These are phyloP conservation scores for Anthopleura sola DNA, from an alignment of 64 coral and sea anemone genomes.

Conservation along the genomic window DNA sequence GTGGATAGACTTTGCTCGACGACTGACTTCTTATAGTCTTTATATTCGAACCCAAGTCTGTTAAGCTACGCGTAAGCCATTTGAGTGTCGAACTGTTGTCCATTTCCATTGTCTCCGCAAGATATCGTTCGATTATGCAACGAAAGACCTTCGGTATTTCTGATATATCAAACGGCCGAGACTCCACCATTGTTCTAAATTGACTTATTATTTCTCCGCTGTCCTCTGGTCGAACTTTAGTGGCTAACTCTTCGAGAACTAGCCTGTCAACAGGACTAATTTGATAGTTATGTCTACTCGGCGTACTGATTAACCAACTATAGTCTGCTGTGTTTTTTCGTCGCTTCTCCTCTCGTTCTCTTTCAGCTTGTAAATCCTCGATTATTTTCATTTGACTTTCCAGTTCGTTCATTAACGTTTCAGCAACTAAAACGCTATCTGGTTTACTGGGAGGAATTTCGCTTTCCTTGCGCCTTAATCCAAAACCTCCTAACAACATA, in stretches of 20 bases:
- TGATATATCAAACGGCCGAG: constrained; percentile 34
- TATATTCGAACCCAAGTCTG: constrained; percentile 45
- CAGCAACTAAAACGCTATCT: constrained; percentile 50
- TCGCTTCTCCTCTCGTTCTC: constrained; percentile 60
- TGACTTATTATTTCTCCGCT: constrained; percentile 67
- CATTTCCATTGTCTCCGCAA: constrained; percentile 23
- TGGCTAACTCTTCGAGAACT: constrained; percentile 69
- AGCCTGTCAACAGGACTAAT: constrained; percentile 68
- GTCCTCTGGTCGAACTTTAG: constrained; percentile 73
- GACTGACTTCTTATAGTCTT: constrained; percentile 71
- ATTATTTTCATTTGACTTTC: constrained; percentile 66
- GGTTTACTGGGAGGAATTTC: constrained; percentile 63
- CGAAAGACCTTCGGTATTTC: constrained; percentile 69
- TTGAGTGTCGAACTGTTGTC: constrained; percentile 39
- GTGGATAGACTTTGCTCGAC: constrained; percentile 69
- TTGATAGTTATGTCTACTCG: constrained; percentile 39
- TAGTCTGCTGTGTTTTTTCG: constrained; percentile 70
- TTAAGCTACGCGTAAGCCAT: constrained; percentile 72
- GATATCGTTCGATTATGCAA: constrained; percentile 66
- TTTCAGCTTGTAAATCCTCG: constrained; percentile 41
- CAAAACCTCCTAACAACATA: constrained; percentile 45
- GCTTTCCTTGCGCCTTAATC: constrained; percentile 32
- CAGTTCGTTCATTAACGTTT: constrained; percentile 73
- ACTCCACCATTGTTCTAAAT: constrained; percentile 62
- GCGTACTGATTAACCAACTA: constrained; percentile 68